Percentiles rank a stretch among this genome's conserved stretches.
These are phyloP conservation scores for Danio kyathit DNA, from an alignment of 2,797 vertebrate species.

Conservation along the genomic window DNA sequence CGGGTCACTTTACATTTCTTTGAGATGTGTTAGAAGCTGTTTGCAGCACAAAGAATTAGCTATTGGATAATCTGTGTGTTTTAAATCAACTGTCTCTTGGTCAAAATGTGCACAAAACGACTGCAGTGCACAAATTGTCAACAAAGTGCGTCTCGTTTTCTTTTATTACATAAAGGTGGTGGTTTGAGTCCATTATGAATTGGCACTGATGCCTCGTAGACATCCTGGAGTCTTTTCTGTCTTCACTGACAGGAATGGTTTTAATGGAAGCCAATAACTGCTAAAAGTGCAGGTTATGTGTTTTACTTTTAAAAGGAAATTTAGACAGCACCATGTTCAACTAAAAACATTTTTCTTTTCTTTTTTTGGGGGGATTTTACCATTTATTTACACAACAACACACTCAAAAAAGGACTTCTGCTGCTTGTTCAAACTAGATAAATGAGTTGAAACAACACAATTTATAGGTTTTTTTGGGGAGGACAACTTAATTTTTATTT, in stretches of 20 bases:
- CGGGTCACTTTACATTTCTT: conserved; percentile 27
- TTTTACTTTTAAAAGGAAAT: too few relatives aligned
- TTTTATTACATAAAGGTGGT: not conserved
- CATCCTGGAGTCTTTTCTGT: conserved; percentile 3
- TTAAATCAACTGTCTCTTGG: not conserved
- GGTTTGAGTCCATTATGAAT: not conserved
- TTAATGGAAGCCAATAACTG: not conserved
- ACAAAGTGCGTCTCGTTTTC: not conserved
- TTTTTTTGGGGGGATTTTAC: too few relatives aligned
- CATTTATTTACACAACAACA: too few relatives aligned
- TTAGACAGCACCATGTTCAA: too few relatives aligned
- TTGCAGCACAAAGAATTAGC: not conserved
- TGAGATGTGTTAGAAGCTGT: conserved; percentile 1
- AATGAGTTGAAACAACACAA: too few relatives aligned
- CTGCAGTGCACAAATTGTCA: not conserved
- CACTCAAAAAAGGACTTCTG: too few relatives aligned
- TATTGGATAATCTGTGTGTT: not conserved
- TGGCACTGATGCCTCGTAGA: not conserved
- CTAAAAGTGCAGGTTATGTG: too few relatives aligned
- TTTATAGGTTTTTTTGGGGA: too few relatives aligned
- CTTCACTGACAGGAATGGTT: not conserved
- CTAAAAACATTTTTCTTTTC: too few relatives aligned
- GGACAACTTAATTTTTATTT: too few relatives aligned
- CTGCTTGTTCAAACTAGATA: too few relatives aligned
- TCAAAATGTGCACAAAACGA: not conserved